Evolutionary conservation across 2,113 vertebrate species (phyloP).

Genomic region (Nibea coibor): DNA sequence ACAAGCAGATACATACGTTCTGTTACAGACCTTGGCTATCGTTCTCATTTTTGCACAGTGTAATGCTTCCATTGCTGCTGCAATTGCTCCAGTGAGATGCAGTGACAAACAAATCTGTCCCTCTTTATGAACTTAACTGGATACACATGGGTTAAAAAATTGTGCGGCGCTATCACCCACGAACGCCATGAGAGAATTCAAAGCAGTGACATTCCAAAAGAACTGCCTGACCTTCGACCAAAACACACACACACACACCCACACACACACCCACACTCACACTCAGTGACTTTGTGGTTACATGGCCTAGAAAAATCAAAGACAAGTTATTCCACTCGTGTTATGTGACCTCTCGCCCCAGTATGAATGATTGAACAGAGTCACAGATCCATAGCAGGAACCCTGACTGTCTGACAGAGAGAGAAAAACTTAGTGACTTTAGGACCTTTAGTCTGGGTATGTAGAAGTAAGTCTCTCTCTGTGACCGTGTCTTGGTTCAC

Average conservation of each 20-base stretch:
- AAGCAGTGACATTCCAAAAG: slow-evolving; percentile 46
- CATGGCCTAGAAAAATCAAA: slow-evolving; percentile 59
- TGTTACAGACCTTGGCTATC: neutral
- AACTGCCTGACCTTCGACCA: slow-evolving; percentile 44
- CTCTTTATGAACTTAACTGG: neutral
- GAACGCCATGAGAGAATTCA: slow-evolving; percentile 45
- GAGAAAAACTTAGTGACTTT: slow-evolving; percentile 62
- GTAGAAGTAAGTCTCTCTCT: slow-evolving; percentile 12
- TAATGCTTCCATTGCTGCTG: neutral
- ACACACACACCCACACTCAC: slow-evolving; percentile 25
- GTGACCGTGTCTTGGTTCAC: neutral
- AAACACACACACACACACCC: slow-evolving; percentile 26
- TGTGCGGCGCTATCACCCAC: slow-evolving; percentile 21
- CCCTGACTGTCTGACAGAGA: slow-evolving; percentile 39
- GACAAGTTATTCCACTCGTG: slow-evolving; percentile 64
- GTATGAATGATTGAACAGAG: slow-evolving; percentile 77
- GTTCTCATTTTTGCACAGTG: neutral
- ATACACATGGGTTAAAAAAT: slow-evolving; percentile 29
- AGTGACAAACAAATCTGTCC: neutral
- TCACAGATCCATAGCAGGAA: slow-evolving; percentile 58
- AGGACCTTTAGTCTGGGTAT: slow-evolving; percentile 37
- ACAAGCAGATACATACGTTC: neutral
- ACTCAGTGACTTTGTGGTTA: slow-evolving; percentile 39
- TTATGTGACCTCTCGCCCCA: slow-evolving; percentile 61
- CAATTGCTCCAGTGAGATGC: neutral